Base-by-base conservation (phyloP, 2,888 invertebrate species). In the Trypoxylon attenuatum region DNA sequence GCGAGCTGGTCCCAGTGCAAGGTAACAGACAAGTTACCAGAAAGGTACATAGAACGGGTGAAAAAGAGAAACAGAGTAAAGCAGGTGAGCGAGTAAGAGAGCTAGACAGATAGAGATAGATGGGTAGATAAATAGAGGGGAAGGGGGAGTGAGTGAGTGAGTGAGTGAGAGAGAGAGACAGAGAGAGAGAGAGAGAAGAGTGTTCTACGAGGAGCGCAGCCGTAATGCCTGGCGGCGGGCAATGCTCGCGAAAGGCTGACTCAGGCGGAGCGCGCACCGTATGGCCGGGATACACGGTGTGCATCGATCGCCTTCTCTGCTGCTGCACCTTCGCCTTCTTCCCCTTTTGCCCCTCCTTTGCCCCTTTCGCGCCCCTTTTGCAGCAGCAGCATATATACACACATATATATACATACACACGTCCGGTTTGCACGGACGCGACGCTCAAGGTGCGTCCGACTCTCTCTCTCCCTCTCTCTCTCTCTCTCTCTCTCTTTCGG, bases 171-270 rank as follows among this genome's bases (percentile, higher is more conserved):
- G 33, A 10, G 10, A 13, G 33, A 33, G 33, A 33, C 16, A 18
- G n/a, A n/a, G n/a, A n/a, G n/a, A n/a, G n/a, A n/a, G n/a, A n/a
- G n/a, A n/a, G n/a, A n/a, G n/a, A n/a, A n/a, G n/a, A n/a, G n/a
- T 68, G 52, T 54, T 68, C 68, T 63, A 71, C 73, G 64, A 71
- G 76, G 67, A 75, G 77, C 77, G 77, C 77, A 77, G 73, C 67
- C 75, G 77, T 77, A 77, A 73, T 73, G 64, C 75, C 71, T 13
- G 13, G 10, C 5, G 57, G 62, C 76, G 77, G 77, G 71, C 76
- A 76, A 73, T 77, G 76, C 76, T 76, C 71, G 77, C 71, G 73
- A 71, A 76, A 76, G 65, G 76, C 76, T 76, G 76, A 76, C 74
- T 76, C 76, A 76, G 76, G 73, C 76, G 76, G 69, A 69, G 69